Evolutionary conservation across 2,888 invertebrate species (phyloP).

Genomic region (Ceramica pisi): DNA sequence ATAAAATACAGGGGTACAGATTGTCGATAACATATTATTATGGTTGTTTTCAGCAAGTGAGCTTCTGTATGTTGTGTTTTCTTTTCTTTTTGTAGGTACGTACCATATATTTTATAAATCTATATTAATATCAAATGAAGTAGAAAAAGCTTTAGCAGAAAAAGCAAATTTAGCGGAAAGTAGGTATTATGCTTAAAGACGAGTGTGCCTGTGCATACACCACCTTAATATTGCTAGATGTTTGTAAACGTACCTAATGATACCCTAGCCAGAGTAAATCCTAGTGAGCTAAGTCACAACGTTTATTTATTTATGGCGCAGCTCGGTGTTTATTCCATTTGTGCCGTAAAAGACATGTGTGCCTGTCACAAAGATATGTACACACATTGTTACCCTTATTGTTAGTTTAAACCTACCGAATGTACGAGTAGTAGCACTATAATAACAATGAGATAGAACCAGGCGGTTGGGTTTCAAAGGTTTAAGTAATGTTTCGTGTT

Average conservation of each 20-base stretch:
- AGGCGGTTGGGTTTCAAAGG: slow-evolving; percentile 75
- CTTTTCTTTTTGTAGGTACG: too few relatives aligned
- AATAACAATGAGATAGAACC: slow-evolving; percentile 78
- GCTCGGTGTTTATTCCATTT: slow-evolving; percentile 50
- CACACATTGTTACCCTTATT: slow-evolving; percentile 56
- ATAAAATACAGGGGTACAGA: too few relatives aligned
- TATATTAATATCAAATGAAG: too few relatives aligned
- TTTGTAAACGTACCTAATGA: slow-evolving; percentile 32
- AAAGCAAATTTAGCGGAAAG: too few relatives aligned
- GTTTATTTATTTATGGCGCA: slow-evolving; percentile 48
- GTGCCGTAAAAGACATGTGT: slow-evolving; percentile 46
- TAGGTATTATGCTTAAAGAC: neutral
- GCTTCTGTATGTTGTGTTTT: neutral
- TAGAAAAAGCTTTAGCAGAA: too few relatives aligned
- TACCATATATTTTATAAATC: too few relatives aligned
- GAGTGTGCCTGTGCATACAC: neutral
- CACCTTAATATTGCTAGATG: neutral
- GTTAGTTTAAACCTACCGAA: slow-evolving; percentile 52
- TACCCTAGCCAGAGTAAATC: slow-evolving; percentile 20
- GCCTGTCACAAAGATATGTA: slow-evolving; percentile 53
- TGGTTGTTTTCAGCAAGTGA: too few relatives aligned
- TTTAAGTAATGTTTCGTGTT: slow-evolving; percentile 77
- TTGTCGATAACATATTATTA: too few relatives aligned
- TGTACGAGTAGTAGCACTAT: slow-evolving; percentile 60
- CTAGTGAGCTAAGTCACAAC: slow-evolving; percentile 27